phyloP scores from a whole-genome alignment of 64 coral and sea anemone genomes.

The Pachyseris speciosa region DNA sequence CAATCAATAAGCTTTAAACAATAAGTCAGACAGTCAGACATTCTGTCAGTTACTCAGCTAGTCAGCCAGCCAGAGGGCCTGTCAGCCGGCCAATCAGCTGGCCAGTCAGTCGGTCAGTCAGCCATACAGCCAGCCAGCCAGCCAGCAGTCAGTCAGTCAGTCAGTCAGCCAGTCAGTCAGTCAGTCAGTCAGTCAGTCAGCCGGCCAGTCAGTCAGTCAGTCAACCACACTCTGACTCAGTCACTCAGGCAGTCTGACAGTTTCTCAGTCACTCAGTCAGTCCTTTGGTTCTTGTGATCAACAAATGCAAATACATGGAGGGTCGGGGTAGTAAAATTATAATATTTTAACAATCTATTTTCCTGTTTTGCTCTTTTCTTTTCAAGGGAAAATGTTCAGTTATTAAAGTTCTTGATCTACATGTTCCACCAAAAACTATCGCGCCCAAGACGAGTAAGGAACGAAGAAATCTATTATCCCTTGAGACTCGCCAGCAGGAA shows the following conservation, averaged over 20 bases:
- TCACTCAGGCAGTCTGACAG: neutral
- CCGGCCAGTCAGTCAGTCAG: neutral
- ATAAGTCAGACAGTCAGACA: neutral
- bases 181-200: neutral
- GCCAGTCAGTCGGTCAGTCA: neutral
- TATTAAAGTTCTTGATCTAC: constrained; percentile 85
- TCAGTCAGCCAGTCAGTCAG: neutral
- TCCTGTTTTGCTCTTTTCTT: neutral
- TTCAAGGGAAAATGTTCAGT: constrained; percentile 92
- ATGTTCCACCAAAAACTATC: neutral
- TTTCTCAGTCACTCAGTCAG: neutral
- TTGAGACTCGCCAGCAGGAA: constrained; percentile 18
- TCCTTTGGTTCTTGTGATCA: too few species aligned
- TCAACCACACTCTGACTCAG: too few species aligned
- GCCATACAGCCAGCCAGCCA: neutral
- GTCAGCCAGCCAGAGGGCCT: neutral
- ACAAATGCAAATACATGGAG: too few species aligned
- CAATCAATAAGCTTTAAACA: too few species aligned
- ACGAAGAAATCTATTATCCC: constrained; percentile 32
- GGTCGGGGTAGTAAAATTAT: neutral
- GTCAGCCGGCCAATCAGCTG: neutral
- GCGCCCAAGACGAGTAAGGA: constrained; percentile 6
- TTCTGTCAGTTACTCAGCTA: neutral
- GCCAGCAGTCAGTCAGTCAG: neutral
- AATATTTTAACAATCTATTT: too few species aligned